These are phyloP conservation scores for Noctua janthina DNA, from an alignment of 2,888 invertebrate genomes.

Conservation along the genomic window DNA sequence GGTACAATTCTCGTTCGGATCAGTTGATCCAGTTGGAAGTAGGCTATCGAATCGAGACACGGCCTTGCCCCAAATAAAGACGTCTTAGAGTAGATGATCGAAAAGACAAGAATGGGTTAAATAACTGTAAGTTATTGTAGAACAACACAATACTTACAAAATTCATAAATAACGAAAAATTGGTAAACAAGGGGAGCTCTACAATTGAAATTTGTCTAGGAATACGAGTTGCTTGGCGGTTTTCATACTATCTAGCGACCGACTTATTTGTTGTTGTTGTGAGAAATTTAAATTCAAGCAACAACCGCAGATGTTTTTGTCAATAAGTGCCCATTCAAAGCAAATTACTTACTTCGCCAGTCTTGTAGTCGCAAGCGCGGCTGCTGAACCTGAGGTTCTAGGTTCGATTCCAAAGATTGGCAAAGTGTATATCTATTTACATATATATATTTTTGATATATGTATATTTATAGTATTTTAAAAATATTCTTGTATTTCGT, in stretches of 20 bases:
- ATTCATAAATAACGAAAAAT: slow-evolving; percentile 8
- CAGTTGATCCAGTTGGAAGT: neutral
- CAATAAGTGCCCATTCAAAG: neutral
- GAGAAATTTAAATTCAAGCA: neutral
- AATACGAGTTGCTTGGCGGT: neutral
- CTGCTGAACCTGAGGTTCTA: neutral
- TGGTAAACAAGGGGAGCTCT: slow-evolving; percentile 8
- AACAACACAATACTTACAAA: slow-evolving; percentile 7
- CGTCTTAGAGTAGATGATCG: neutral
- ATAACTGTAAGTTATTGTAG: neutral
- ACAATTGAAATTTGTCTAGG: neutral
- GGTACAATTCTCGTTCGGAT: neutral
- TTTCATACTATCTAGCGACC: neutral
- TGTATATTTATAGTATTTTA: too few relatives aligned
- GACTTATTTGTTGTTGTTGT: neutral
- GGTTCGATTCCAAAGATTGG: neutral
- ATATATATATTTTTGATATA: too few relatives aligned
- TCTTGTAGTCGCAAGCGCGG: neutral
- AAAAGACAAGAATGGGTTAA: neutral
- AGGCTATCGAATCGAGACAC: neutral
- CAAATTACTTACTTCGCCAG: neutral
- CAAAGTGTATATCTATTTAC: too few relatives aligned
- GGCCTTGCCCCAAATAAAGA: slow-evolving; percentile 20
- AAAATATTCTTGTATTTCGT: too few relatives aligned
- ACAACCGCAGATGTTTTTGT: neutral